Conservation (phyloP, 1,140 invertebrate species). For the Drosophila seguyi region DNA sequence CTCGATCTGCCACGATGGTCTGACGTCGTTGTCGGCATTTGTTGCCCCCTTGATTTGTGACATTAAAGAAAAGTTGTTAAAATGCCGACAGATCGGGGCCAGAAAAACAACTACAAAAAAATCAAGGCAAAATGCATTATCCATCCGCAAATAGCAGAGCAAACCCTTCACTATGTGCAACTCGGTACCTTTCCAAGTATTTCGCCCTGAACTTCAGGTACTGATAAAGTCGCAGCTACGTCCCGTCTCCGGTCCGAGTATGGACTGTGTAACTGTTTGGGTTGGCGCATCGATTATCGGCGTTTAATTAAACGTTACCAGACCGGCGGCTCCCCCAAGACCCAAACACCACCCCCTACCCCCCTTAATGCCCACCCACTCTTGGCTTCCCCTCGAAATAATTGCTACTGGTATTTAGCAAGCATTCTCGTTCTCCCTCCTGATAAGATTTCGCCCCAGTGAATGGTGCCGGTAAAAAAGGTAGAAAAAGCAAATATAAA, state of each 20-base stretch:
- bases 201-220: conserved; percentile 67
- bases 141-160: conserved; percentile 17
- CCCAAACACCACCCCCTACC: not conserved
- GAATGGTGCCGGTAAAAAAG: conserved; percentile 39
- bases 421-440: conserved; percentile 45
- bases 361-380: not conserved
- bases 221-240: conserved; percentile 47
- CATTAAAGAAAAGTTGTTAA: conserved; percentile 79
- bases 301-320: conserved; percentile 77
- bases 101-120: not conserved
- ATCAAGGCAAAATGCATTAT: conserved; percentile 32
- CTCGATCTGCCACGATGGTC: conserved; percentile 65
- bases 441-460: conserved; percentile 60
- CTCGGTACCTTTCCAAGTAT: not conserved
- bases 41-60: conserved; percentile 82
- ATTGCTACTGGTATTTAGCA: conserved; percentile 83
- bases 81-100: conserved; percentile 56
- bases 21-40: conserved; percentile 63
- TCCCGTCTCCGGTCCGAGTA: conserved; percentile 15
- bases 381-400: conserved; percentile 50
- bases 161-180: conserved; percentile 17
- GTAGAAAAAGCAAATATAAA: not conserved
- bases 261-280: conserved; percentile 59
- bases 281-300: conserved; percentile 77
- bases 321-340: conserved; percentile 8